Percentiles rank a stretch among this genome's conserved stretches.
phyloP scores from a whole-genome alignment of 2,797 vertebrate species.

The Gouania willdenowi region DNA sequence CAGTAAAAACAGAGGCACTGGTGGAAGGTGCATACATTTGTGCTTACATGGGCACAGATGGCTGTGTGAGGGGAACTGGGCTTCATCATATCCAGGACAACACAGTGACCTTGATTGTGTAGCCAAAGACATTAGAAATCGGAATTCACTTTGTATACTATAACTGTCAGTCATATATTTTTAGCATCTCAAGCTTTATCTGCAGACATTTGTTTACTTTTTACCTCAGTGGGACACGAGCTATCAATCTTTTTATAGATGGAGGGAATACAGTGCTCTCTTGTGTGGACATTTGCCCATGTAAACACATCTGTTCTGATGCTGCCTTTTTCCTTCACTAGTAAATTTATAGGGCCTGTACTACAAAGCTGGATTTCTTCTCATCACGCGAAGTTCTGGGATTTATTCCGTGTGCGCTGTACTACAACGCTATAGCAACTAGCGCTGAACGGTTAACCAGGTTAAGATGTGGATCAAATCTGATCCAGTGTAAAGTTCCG shows the following conservation, averaged over 20 bases:
- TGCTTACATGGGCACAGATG: too few species aligned
- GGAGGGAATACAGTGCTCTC: neutral
- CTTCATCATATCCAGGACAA: constrained; percentile 31
- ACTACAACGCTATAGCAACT: too few species aligned
- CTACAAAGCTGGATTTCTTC: too few species aligned
- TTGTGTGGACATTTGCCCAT: constrained; percentile 8
- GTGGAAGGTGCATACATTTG: too few species aligned
- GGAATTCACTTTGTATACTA: too few species aligned
- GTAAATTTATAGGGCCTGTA: constrained; percentile 9
- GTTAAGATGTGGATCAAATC: too few species aligned
- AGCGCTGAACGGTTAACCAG: too few species aligned
- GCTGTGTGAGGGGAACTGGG: constrained; percentile 13
- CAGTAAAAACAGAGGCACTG: too few species aligned
- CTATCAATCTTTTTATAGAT: neutral
- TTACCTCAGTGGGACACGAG: neutral
- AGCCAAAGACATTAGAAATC: too few species aligned
- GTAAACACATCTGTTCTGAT: constrained; percentile 5
- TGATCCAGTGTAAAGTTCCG: too few species aligned
- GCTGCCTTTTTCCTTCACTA: constrained; percentile 17
- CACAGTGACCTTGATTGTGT: constrained; percentile 34
- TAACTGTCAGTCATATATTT: neutral
- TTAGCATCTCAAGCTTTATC: neutral
- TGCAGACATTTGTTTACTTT: neutral
- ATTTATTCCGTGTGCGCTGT: too few species aligned
- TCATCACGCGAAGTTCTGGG: too few species aligned